These are phyloP conservation scores for Sander lucioperca DNA, from an alignment of 2,113 vertebrate genomes.

Conservation along the genomic window DNA sequence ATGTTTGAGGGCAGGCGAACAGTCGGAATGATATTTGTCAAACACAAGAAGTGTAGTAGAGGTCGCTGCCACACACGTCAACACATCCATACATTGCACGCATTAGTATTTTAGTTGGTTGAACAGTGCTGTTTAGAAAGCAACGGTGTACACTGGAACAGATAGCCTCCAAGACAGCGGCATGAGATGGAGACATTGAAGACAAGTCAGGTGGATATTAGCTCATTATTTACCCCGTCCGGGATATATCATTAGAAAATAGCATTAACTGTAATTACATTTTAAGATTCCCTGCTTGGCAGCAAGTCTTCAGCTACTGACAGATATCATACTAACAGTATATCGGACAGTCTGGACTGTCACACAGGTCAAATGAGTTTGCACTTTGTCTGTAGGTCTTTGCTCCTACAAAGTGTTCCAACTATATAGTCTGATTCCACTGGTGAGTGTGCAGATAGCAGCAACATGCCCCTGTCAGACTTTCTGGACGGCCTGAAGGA, in stretches of 20 bases:
- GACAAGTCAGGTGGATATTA: background rate
- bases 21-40: conserved; percentile 49
- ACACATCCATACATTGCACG: background rate
- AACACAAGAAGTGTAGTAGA: conserved; percentile 76
- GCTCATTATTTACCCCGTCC: background rate
- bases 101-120: background rate
- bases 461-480: conserved; percentile 92
- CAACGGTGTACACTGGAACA: background rate
- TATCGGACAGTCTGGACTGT: background rate
- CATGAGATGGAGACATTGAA: background rate
- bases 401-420: background rate
- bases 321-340: background rate
- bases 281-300: background rate
- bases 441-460: background rate
- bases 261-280: background rate
- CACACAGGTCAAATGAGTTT: conserved; percentile 5
- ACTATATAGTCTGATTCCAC: background rate
- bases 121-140: too few species aligned
- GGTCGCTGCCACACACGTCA: conserved; percentile 53
- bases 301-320: background rate
- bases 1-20: background rate
- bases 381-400: background rate
- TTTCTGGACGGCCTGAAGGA: conserved; percentile 93
- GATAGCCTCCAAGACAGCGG: background rate
- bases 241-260: background rate